phyloP scores from a whole-genome alignment of 2,888 invertebrate species.

The Trachelus troglodyta region DNA sequence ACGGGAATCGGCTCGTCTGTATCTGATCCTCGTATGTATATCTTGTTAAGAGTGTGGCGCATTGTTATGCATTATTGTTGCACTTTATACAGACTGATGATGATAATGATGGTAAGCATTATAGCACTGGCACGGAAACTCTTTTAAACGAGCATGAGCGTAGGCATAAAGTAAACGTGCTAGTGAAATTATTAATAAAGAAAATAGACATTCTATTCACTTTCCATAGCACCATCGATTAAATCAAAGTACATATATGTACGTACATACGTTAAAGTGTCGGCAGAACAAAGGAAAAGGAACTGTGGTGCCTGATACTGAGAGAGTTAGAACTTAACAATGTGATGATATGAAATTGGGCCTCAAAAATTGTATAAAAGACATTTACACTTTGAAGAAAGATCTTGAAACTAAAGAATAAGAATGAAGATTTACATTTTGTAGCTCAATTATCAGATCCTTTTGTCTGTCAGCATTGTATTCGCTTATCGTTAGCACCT shows the following conservation, averaged over 20 bases:
- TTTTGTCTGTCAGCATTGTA: neutral
- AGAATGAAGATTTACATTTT: neutral
- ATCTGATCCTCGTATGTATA: neutral
- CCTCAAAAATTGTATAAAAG: neutral
- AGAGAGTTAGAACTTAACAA: neutral
- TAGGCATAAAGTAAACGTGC: neutral
- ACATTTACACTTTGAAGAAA: neutral
- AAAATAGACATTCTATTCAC: neutral
- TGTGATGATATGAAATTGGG: neutral
- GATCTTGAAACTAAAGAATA: neutral
- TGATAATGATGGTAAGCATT: conserved; percentile 30
- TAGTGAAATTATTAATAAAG: neutral
- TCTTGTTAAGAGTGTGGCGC: conserved; percentile 40
- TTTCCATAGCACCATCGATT: neutral
- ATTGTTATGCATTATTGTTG: conserved; percentile 55
- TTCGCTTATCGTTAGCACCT: neutral
- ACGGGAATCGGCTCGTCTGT: neutral
- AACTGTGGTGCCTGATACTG: neutral
- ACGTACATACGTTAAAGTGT: neutral
- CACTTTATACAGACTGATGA: conserved; percentile 53
- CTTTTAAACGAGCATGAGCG: neutral
- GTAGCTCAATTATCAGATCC: neutral
- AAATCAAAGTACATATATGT: neutral
- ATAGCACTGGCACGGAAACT: conserved; percentile 4
- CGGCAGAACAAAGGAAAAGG: neutral